These are phyloP conservation scores for Cryptus viduatorius DNA, from an alignment of 2,888 invertebrate genomes.

Conservation along the genomic window DNA sequence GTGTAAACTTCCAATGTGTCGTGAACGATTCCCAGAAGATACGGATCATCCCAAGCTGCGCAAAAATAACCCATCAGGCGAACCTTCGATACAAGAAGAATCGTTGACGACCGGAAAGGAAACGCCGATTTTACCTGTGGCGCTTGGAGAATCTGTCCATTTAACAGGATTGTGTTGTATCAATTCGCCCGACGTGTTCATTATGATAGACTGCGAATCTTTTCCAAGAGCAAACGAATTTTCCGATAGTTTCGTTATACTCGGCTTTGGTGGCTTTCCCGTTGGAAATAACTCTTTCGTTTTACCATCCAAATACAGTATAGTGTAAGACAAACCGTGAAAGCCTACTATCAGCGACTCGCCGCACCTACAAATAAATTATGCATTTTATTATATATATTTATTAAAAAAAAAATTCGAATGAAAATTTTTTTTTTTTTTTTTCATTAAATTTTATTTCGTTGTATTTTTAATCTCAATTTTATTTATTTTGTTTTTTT, in stretches of 20 bases:
- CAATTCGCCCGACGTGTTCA: slow-evolving; percentile 91
- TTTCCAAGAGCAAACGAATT: slow-evolving; percentile 93
- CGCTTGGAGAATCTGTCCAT: slow-evolving; percentile 92
- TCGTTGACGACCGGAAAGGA: background rate
- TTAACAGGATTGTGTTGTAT: slow-evolving; percentile 90
- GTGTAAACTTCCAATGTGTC: slow-evolving; percentile 95
- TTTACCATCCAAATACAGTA: slow-evolving; percentile 86
- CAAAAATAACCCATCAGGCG: slow-evolving; percentile 66
- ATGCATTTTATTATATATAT: background rate
- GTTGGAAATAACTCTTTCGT: slow-evolving; percentile 94
- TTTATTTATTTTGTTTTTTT: background rate
- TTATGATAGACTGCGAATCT: slow-evolving; percentile 94
- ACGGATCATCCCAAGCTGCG: slow-evolving; percentile 97
- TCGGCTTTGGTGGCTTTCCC: slow-evolving; percentile 93
- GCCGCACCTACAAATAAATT: slow-evolving; percentile 77
- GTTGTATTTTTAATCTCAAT: too few species aligned
- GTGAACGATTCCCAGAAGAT: slow-evolving; percentile 93
- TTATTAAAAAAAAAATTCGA: background rate
- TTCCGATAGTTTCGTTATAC: slow-evolving; percentile 91
- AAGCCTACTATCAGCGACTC: slow-evolving; percentile 82
- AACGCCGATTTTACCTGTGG: slow-evolving; percentile 86
- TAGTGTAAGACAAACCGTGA: slow-evolving; percentile 82
- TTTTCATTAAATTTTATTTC: too few species aligned
- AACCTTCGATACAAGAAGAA: slow-evolving; percentile 20
- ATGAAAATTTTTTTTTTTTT: too few species aligned